These are phyloP conservation scores for Dendroctonus ponderosae DNA, from an alignment of 1,140 invertebrate species.

Conservation along the genomic window DNA sequence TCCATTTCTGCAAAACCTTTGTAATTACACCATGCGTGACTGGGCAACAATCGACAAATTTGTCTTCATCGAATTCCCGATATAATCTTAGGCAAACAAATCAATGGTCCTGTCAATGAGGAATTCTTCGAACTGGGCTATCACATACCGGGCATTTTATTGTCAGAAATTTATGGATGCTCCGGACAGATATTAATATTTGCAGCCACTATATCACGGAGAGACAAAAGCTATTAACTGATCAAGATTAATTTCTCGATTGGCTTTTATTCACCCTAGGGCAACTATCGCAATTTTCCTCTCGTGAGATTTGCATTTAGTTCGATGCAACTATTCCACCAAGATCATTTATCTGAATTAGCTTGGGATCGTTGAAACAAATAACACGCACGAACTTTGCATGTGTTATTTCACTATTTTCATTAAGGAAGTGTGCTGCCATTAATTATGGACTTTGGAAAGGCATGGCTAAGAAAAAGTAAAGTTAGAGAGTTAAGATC, in stretches of 20 bases:
- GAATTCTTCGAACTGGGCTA: slow-evolving; percentile 8
- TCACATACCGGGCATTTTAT: slow-evolving; percentile 23
- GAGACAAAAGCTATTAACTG: slow-evolving; percentile 32
- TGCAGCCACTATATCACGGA: slow-evolving; percentile 26
- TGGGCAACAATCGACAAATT: too few species aligned
- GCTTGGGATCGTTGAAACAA: too few species aligned
- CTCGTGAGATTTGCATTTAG: slow-evolving; percentile 13
- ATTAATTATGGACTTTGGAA: too few species aligned
- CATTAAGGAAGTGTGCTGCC: too few species aligned
- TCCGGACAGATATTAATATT: slow-evolving; percentile 28
- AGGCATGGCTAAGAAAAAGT: too few species aligned
- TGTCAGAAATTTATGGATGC: slow-evolving; percentile 28
- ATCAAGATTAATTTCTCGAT: slow-evolving; percentile 30
- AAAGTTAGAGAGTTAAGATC: too few species aligned
- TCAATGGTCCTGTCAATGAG: slow-evolving; percentile 21
- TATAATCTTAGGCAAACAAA: slow-evolving; percentile 16
- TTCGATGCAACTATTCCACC: background rate
- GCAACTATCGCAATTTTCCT: slow-evolving; percentile 10
- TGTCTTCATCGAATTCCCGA: too few species aligned
- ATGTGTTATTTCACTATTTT: too few species aligned
- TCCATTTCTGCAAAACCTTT: too few species aligned
- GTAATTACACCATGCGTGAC: too few species aligned
- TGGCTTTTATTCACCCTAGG: slow-evolving; percentile 17
- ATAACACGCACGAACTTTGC: too few species aligned
- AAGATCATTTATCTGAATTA: too few species aligned